Base-by-base conservation (phyloP, 2,888 invertebrate species). In the Glyphotaelius pellucidus region DNA sequence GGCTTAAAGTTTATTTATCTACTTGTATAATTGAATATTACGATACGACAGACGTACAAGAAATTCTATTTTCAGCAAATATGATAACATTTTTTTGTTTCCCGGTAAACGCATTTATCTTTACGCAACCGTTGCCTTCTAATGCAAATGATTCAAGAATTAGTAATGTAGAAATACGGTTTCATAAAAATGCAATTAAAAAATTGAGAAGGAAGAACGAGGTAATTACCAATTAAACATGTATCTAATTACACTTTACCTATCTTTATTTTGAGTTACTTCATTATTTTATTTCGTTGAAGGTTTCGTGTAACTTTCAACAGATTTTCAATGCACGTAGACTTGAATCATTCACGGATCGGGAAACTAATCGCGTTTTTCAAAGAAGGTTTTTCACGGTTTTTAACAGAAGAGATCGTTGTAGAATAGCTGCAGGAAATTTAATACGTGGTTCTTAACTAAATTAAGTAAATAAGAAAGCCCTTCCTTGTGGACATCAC, bases 221-320 rank as follows among this genome's bases (percentile, higher is more conserved):
- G 32, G 32, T 83, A 83, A 83, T 83, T 83, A 38, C 7, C 25
- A 83, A 35, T 83, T 35, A 83, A 35, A 38, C 83, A 83, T n/a
- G 25, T 25, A 25, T 67, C n/a, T 67, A 25, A 67, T 67, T 67
- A n/a, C 25, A 67, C 67, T 67, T 67, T 67, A 67, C 25, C 67
- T 67, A 67, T 67, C 67, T 67, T 67, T 67, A 9, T 67, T 67
- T 67, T 67, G 67, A 67, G 67, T 67, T n/a, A 67, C 9, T 25
- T 67, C 25, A 67, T 67, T 67, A 67, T 67, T 67, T 67, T 67
- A 67, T 25, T 67, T 67, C 83, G 83, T 11, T 25, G 35, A 35
- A 35, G n/a, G 83, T 83, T 83, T 83, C 83, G 32, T 83, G 83
- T 35, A 35, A 83, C 35, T 83, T 83, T 83, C 32, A 83, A 83